phyloP scores from a whole-genome alignment of 2,797 vertebrate species.

The Spea hammondii region DNA sequence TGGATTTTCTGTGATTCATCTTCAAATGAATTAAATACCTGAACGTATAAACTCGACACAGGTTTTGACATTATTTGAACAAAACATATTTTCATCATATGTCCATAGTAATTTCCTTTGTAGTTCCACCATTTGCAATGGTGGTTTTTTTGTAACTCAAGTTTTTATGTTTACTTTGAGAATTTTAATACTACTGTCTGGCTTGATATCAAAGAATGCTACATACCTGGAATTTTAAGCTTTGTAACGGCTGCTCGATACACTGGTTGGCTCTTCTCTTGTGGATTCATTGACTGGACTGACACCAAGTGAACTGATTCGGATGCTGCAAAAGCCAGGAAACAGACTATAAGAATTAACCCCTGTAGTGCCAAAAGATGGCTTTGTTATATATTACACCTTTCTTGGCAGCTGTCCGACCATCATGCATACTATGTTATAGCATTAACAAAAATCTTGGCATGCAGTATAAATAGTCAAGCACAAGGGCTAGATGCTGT shows the following conservation, averaged over 20 bases:
- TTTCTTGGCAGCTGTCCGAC: not conserved
- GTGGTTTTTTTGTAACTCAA: not conserved
- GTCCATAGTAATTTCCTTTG: not conserved
- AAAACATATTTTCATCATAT: conserved; percentile 2
- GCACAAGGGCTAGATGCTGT: no score
- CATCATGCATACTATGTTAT: no score
- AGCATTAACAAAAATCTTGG: no score
- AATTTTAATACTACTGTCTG: conserved; percentile 29
- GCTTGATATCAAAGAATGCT: conserved; percentile 40
- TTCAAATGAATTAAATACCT: not conserved
- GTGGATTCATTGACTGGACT: conserved; percentile 82
- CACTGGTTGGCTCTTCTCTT: conserved; percentile 73
- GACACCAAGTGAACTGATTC: conserved; percentile 97
- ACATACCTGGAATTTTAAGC: conserved; percentile 80
- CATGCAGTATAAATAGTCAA: no score
- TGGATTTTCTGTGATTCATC: conserved; percentile 5
- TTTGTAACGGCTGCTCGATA: conserved; percentile 77
- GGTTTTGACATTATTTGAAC: not conserved
- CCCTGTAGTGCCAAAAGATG: no score
- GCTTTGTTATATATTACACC: not conserved
- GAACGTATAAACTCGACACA: conserved; percentile 1
- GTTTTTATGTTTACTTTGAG: conserved; percentile 1
- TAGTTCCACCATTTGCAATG: not conserved
- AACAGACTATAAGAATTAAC: conserved; percentile 1
- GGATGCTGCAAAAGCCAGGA: conserved; percentile 78